Evolutionary conservation across 2,113 vertebrate genomes (phyloP).

Genomic region (Phoenicopterus ruber): DNA sequence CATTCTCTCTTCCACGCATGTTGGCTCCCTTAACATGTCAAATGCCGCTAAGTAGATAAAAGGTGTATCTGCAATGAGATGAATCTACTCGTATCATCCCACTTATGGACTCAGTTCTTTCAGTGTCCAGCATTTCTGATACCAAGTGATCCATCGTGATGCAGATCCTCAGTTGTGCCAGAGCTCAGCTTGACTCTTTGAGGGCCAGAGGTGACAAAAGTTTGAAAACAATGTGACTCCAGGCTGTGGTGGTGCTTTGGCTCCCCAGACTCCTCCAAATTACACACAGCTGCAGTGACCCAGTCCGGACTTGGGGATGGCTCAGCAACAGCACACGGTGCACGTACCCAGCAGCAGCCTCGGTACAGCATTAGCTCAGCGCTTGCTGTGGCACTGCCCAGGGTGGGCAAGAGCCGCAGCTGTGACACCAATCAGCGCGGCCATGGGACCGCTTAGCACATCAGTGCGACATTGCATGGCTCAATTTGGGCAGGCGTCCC

Average conservation of each 20-base stretch:
- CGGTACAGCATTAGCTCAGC: no score
- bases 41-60: slow-evolving; percentile 18
- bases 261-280: background rate
- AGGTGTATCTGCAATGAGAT: background rate
- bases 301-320: no score
- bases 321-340: accelerated
- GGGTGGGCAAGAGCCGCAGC: background rate
- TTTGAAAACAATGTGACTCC: background rate
- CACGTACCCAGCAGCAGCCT: background rate
- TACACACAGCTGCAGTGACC: background rate
- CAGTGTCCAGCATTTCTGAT: slow-evolving; percentile 1
- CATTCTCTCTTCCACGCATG: background rate
- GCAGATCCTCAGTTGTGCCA: background rate
- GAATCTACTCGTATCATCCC: background rate
- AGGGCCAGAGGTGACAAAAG: background rate
- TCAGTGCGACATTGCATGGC: accelerated
- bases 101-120: background rate
- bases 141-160: background rate
- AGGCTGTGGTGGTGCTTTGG: background rate
- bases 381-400: background rate
- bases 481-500: background rate
- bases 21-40: slow-evolving; percentile 14
- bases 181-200: background rate
- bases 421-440: accelerated
- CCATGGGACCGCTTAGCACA: accelerated